Base-by-base conservation (phyloP, 2,888 invertebrate genomes). In the Desoria tigrina region DNA sequence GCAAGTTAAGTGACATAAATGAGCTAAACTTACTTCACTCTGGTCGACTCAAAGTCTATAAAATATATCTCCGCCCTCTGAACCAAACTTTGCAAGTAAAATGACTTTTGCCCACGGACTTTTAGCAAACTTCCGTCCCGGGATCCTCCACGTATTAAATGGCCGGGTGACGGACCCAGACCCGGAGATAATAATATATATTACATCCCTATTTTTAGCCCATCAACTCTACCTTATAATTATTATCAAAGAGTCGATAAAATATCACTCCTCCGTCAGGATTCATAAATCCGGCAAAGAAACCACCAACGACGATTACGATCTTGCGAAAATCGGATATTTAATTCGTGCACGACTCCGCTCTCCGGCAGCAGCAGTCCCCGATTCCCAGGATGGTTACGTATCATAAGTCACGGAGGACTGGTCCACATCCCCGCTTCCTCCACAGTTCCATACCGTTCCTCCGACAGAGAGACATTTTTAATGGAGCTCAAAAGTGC, bases 1-100 rank as follows among this genome's bases (percentile, higher is more conserved):
- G 28, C n/a, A 55, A 55, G n/a, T 55, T 55, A 55, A 55, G 55
- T 55, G 55, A 55, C 55, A 55, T 55, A 55, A 55, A 55, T 55
- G 55, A 55, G 55, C 55, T 28, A 55, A 55, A 55, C 55, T 55
- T 55, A 16, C 7, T 45, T 45, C 45, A 18, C 45, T 21, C 45
- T 6, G 28, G 55, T 55, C 28, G 32, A 55, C n/a, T 55, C 27
- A 55, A 55, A 24, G 16, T 11, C 55, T 32, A 55, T 55, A 55
- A 55, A 55, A 55, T 55, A 55, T 32, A 55, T 55, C 32, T 55
- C 51, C 45, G 21, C 45, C 21, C 9, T 45, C 16, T n/a, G n/a
- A n/a, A 6, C 45, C 16, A 57, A 57, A 57, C 57, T 57, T 57
- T 57, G 57, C 57, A 37, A 37, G 57, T 42, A 42, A 57, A 57